Evolutionary conservation across 2,797 vertebrate genomes (phyloP).

Genomic region (Lophotriccus pileatus): DNA sequence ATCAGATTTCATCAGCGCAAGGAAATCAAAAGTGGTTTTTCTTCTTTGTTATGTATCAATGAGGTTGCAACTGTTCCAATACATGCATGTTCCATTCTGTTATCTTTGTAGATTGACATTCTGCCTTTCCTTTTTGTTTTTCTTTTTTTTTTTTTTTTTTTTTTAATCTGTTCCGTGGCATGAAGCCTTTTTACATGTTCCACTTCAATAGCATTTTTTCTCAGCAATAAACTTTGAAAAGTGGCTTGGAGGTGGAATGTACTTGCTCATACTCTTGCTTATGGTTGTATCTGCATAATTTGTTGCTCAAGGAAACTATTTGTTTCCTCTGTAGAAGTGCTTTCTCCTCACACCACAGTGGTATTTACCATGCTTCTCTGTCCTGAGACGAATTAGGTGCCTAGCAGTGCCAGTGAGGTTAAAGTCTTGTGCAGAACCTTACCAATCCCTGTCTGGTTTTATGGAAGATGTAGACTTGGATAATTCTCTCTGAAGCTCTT

Average conservation of each 20-base stretch:
- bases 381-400: background rate
- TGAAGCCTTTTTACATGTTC: background rate
- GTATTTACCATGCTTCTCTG: background rate
- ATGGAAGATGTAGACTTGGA: background rate
- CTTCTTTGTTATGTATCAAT: slow-evolving; percentile 21
- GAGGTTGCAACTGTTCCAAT: slow-evolving; percentile 32
- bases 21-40: slow-evolving; percentile 52
- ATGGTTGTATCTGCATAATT: background rate
- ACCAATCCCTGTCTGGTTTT: background rate
- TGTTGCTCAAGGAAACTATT: background rate
- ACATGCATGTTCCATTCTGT: slow-evolving; percentile 30
- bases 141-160: background rate
- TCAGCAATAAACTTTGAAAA: background rate
- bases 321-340: background rate
- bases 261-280: background rate
- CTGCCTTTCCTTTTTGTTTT: background rate
- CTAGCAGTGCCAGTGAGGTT: background rate
- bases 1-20: slow-evolving; percentile 21
- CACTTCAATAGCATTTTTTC: background rate
- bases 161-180: background rate
- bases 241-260: background rate
- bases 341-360: background rate
- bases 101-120: slow-evolving; percentile 29
- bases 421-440: background rate
- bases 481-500: background rate